Conservation (phyloP, 2,888 invertebrate genomes). For the Flabesymbios commensalis region DNA sequence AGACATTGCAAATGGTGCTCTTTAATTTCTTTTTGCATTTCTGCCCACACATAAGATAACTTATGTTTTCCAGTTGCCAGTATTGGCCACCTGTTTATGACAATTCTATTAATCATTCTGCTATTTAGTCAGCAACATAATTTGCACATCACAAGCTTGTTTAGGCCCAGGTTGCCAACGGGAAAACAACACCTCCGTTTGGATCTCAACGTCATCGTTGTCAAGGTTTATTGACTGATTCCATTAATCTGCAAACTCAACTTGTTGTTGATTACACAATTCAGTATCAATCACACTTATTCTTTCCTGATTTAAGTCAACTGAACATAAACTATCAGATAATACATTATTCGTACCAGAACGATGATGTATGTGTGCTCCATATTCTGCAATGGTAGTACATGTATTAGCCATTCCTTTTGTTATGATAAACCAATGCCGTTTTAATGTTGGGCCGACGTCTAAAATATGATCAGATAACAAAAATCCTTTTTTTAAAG, state of each 20-base stretch:
- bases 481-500: not conserved
- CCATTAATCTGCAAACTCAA: not conserved
- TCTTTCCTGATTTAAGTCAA: too few relatives aligned
- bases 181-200: not conserved
- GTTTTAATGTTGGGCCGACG: not conserved
- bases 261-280: not conserved
- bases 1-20: not conserved
- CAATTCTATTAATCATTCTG: too few relatives aligned
- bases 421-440: not conserved
- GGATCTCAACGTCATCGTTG: not conserved
- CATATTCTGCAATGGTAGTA: conserved; percentile 21
- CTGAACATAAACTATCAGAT: too few relatives aligned
- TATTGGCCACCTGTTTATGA: conserved; percentile 9
- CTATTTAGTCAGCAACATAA: too few relatives aligned
- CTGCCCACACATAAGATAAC: conserved; percentile 13
- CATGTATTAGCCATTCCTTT: conserved; percentile 16
- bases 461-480: not conserved
- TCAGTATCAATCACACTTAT: too few relatives aligned
- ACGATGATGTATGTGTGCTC: not conserved
- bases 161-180: too few relatives aligned
- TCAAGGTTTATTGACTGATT: not conserved
- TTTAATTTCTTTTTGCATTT: not conserved
- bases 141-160: too few relatives aligned
- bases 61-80: not conserved
- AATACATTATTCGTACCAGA: too few relatives aligned